phyloP scores from a whole-genome alignment of 2,888 invertebrate genomes.

The Helicoverpa assulta region DNA sequence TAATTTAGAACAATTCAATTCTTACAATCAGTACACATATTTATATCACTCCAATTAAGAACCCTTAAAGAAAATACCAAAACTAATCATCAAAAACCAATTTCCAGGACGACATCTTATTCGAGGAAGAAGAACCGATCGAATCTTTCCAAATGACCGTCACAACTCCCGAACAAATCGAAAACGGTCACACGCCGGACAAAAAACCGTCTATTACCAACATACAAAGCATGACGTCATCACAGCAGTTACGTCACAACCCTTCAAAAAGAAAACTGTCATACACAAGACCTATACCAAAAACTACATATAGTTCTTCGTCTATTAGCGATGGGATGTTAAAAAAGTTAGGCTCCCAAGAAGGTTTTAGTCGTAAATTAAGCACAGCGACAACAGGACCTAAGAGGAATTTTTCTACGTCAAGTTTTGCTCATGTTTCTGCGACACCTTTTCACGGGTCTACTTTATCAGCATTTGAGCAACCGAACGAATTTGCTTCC shows the following conservation, averaged over 20 bases:
- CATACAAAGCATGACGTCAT: slow-evolving; percentile 61
- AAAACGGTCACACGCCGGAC: slow-evolving; percentile 61
- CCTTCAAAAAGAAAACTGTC: slow-evolving; percentile 82
- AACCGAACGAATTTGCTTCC: slow-evolving; percentile 94
- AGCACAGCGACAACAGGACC: slow-evolving; percentile 83
- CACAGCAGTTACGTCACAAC: slow-evolving; percentile 75
- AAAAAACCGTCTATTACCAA: slow-evolving; percentile 65
- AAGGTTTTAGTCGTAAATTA: slow-evolving; percentile 77
- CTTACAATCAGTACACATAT: slow-evolving; percentile 10
- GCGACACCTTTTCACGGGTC: slow-evolving; percentile 95
- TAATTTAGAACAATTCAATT: background rate
- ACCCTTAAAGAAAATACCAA: background rate
- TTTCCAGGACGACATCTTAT: slow-evolving; percentile 84
- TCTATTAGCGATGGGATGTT: slow-evolving; percentile 89
- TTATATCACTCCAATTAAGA: background rate
- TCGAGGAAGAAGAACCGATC: slow-evolving; percentile 83
- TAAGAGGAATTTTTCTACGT: slow-evolving; percentile 93
- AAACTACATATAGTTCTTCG: slow-evolving; percentile 89
- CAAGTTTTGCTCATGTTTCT: slow-evolving; percentile 95
- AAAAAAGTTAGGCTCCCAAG: slow-evolving; percentile 82
- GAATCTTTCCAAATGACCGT: slow-evolving; percentile 71
- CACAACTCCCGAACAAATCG: slow-evolving; percentile 62
- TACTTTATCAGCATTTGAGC: slow-evolving; percentile 93
- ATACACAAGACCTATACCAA: slow-evolving; percentile 77
- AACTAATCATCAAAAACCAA: slow-evolving; percentile 11